phyloP scores from a whole-genome alignment of 2,797 vertebrate species.

The Dendrocincla fuliginosa region DNA sequence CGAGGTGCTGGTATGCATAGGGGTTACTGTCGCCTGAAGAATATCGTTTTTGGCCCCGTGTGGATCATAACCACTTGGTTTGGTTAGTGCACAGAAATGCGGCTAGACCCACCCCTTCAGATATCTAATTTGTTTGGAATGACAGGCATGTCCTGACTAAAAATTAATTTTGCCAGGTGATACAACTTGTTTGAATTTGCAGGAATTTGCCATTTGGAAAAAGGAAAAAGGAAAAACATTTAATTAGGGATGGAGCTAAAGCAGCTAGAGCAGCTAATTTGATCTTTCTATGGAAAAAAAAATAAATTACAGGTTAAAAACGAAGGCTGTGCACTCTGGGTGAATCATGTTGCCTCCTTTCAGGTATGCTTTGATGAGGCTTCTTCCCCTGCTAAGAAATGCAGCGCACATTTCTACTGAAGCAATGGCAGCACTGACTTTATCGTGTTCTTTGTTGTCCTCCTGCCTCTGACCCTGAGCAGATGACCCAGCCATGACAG shows the following conservation, averaged over 20 bases:
- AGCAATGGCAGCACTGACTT: neutral
- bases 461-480: neutral
- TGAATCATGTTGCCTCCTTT: constrained; percentile 35
- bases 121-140: constrained; percentile 76
- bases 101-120: constrained; percentile 62
- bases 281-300: constrained; percentile 39
- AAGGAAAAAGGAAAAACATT: constrained; percentile 53
- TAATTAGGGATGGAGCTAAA: constrained; percentile 62
- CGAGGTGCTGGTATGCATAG: constrained; percentile 27
- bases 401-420: fast-evolving
- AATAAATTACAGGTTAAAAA: constrained; percentile 57
- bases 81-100: constrained; percentile 35
- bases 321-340: constrained; percentile 15
- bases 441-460: neutral
- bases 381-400: neutral
- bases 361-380: constrained; percentile 63
- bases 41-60: fast-evolving
- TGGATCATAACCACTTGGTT: constrained; percentile 1
- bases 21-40: constrained; percentile 24
- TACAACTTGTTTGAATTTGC: constrained; percentile 75
- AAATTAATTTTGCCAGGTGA: constrained; percentile 69
- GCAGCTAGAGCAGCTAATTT: constrained; percentile 63
- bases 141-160: constrained; percentile 75
- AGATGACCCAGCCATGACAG: neutral
- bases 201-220: constrained; percentile 69